These are phyloP conservation scores for Petromus typicus DNA, from an alignment of 2,113 vertebrate genomes.

Conservation along the genomic window DNA sequence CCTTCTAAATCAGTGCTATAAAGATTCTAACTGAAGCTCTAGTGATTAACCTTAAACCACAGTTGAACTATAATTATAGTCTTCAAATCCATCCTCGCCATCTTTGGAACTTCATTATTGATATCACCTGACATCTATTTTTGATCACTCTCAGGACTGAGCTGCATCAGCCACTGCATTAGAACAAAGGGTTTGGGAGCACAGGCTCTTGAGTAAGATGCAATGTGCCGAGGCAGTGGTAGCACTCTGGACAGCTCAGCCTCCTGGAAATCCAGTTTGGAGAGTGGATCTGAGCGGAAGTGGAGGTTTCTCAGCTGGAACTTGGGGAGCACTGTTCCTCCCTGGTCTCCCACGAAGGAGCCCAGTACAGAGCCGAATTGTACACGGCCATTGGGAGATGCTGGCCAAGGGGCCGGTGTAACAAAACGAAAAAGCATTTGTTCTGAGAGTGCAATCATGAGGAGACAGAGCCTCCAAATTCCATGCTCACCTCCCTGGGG, in stretches of 20 bases:
- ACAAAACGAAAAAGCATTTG: background rate
- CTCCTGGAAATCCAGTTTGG: background rate
- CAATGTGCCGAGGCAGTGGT: background rate
- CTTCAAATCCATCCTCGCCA: constrained; percentile 55
- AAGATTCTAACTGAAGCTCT: constrained; percentile 41
- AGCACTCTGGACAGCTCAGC: background rate
- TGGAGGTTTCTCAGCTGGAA: background rate
- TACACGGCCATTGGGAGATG: background rate
- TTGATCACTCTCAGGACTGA: constrained; percentile 24
- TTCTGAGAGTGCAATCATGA: background rate
- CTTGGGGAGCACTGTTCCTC: background rate
- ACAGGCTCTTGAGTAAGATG: background rate
- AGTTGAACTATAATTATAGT: constrained; percentile 64
- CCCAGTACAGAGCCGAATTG: background rate
- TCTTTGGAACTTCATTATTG: constrained; percentile 68
- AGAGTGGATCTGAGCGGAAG: background rate
- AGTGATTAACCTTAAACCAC: constrained; percentile 65
- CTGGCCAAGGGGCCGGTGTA: background rate
- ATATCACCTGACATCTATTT: constrained; percentile 61
- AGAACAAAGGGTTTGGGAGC: constrained; percentile 33
- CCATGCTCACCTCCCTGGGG: background rate
- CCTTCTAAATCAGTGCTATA: constrained; percentile 48
- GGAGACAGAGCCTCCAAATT: background rate
- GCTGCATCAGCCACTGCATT: background rate
- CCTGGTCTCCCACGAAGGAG: background rate